Percentiles rank a stretch among this genome's conserved stretches.
Conservation (phyloP, 2,113 vertebrate genomes). For the Narcine bancroftii region DNA sequence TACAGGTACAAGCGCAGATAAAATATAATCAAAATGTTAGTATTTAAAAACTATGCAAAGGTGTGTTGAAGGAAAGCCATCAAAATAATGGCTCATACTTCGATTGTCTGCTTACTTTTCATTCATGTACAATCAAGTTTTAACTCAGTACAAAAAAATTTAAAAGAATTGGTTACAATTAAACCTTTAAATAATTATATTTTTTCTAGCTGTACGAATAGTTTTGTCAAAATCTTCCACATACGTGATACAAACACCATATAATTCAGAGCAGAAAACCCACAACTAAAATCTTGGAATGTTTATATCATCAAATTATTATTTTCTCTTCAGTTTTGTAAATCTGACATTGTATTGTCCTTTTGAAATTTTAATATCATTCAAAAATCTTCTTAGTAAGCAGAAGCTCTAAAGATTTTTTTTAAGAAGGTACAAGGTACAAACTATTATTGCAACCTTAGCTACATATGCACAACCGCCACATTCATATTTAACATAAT, state of each 20-base stretch:
- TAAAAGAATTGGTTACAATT: background rate
- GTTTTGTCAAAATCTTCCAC: background rate
- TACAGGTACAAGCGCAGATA: background rate
- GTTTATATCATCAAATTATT: background rate
- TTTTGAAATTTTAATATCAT: background rate
- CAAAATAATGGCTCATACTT: background rate
- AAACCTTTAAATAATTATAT: background rate
- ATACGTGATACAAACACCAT: background rate
- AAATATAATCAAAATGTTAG: background rate
- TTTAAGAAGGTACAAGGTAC: background rate
- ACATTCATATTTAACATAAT: background rate
- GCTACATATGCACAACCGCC: background rate
- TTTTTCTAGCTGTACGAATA: background rate
- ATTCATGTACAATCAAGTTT: conserved; percentile 4
- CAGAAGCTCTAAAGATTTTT: background rate
- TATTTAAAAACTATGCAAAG: background rate
- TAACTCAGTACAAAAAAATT: background rate
- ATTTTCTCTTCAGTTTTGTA: background rate
- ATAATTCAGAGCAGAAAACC: background rate
- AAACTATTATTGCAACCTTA: background rate
- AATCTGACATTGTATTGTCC: background rate
- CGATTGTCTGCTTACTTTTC: conserved; percentile 18
- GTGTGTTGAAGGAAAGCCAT: background rate
- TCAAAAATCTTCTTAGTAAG: background rate
- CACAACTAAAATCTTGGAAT: background rate